Percentiles rank a stretch among this genome's conserved stretches.
Conservation (phyloP, 2,113 vertebrate species). For the Chaenocephalus aceratus region DNA sequence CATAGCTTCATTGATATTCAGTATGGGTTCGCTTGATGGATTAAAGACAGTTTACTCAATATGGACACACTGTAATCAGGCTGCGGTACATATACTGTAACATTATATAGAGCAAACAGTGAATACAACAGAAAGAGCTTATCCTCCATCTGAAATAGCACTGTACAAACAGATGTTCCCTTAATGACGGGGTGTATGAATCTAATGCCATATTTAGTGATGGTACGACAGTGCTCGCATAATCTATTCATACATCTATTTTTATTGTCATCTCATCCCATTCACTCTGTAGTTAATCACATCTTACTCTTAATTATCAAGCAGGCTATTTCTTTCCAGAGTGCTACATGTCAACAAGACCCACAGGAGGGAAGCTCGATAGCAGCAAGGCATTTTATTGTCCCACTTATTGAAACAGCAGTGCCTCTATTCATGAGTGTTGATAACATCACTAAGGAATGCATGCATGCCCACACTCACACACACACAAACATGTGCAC, state of each 20-base stretch:
- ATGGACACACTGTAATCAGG: neutral
- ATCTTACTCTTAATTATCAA: constrained; percentile 65
- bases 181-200: neutral
- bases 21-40: neutral
- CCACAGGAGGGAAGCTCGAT: constrained; percentile 53
- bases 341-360: constrained; percentile 70
- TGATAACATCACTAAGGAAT: constrained; percentile 48
- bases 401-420: constrained; percentile 57
- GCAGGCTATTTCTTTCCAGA: constrained; percentile 47
- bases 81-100: neutral
- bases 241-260: constrained; percentile 47
- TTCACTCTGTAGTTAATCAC: constrained; percentile 56
- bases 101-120: neutral
- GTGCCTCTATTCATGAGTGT: constrained; percentile 56
- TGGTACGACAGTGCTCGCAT: neutral
- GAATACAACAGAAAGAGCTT: neutral
- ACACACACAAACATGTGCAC: constrained; percentile 4
- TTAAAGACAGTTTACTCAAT: constrained; percentile 4
- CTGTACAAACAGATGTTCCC: constrained; percentile 28
- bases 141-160: neutral
- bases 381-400: constrained; percentile 44
- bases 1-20: neutral
- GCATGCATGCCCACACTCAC: constrained; percentile 6
- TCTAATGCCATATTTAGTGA: constrained; percentile 7
- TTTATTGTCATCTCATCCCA: constrained; percentile 49